Percentiles rank a stretch among this genome's conserved stretches.
Evolutionary conservation across 2,113 vertebrate species (phyloP).

Genomic region (Myotis brandtii): DNA sequence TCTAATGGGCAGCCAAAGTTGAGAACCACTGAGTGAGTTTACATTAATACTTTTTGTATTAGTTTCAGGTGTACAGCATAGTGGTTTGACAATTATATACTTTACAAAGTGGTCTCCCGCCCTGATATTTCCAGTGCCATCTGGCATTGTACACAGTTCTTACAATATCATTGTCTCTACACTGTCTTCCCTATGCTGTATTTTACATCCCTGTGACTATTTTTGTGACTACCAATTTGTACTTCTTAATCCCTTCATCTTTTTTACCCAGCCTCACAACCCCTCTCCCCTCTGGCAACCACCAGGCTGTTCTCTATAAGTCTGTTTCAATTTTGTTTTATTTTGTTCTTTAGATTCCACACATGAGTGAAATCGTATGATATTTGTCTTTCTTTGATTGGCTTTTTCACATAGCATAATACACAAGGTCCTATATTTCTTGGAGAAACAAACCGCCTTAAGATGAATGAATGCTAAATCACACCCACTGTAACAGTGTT

Average conservation of each 20-base stretch:
- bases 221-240: not conserved
- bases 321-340: not conserved
- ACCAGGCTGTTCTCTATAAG: not conserved
- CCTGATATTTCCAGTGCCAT: not conserved
- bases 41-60: not conserved
- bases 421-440: not conserved
- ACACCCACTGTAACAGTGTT: rapidly evolving
- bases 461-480: not conserved
- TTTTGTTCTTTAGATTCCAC: not conserved
- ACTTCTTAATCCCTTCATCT: not conserved
- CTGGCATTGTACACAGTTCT: not conserved
- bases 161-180: not conserved
- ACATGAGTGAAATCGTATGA: not conserved
- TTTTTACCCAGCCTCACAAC: not conserved
- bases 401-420: not conserved
- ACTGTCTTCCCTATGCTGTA: not conserved
- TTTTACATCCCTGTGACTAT: not conserved
- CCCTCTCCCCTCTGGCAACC: not conserved
- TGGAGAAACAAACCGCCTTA: not conserved
- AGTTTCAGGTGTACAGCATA: not conserved
- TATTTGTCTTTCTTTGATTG: not conserved
- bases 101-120: not conserved
- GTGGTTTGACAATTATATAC: not conserved
- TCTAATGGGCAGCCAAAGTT: no score
- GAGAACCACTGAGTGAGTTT: not conserved